A percentile compares a stretch with the other conserved stretches of the same genome.
These are phyloP conservation scores for Caenorhabditis inopinata DNA, from an alignment of 1,140 invertebrate genomes.

Conservation along the genomic window DNA sequence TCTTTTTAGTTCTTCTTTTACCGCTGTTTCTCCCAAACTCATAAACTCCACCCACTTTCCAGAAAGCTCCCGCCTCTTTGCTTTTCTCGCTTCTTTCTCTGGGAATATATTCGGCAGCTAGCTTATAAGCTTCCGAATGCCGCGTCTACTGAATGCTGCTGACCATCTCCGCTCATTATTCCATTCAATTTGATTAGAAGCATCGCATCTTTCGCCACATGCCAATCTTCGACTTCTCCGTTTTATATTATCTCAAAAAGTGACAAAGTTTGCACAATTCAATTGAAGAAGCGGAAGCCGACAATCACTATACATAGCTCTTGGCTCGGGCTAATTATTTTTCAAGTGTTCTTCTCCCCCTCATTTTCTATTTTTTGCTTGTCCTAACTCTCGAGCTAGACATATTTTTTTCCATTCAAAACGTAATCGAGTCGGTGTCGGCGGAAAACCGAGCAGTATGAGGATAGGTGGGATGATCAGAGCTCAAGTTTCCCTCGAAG, in stretches of 20 bases:
- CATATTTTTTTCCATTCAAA: constrained; percentile 19
- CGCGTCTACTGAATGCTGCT: background rate
- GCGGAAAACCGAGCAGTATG: background rate
- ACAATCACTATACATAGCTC: background rate
- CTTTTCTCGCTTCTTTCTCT: background rate
- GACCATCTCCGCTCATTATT: constrained; percentile 23
- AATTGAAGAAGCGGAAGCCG: background rate
- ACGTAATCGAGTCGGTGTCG: background rate
- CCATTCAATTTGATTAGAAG: constrained; percentile 23
- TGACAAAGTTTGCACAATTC: background rate
- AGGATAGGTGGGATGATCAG: constrained; percentile 6
- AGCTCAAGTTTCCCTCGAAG: constrained; percentile 26
- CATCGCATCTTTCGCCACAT: background rate
- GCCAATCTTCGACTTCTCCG: constrained; percentile 6
- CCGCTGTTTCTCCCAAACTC: background rate
- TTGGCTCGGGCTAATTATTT: background rate
- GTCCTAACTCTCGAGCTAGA: background rate
- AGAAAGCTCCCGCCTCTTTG: background rate
- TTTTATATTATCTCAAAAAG: background rate
- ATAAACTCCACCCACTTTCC: background rate
- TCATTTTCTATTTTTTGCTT: background rate
- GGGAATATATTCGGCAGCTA: background rate
- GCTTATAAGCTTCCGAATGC: background rate
- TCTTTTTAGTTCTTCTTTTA: background rate
- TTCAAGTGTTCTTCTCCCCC: constrained; percentile 3